These are phyloP conservation scores for Saiga tatarica DNA, from an alignment of 2,113 vertebrate species.

Conservation along the genomic window DNA sequence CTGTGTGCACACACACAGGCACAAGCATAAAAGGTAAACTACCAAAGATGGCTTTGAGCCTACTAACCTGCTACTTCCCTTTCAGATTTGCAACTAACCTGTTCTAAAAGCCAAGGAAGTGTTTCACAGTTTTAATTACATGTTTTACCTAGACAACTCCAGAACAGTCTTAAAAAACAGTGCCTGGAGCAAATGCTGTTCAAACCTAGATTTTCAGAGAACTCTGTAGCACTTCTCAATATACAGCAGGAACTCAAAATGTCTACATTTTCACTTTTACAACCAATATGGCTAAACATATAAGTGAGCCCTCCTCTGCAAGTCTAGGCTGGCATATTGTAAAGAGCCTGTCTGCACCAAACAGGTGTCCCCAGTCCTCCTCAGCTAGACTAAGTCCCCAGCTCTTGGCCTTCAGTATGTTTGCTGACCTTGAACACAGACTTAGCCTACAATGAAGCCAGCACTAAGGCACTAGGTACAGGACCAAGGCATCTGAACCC, in stretches of 20 bases:
- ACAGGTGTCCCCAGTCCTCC: background rate
- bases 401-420: background rate
- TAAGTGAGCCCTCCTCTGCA: background rate
- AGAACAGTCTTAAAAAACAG: conserved; percentile 27
- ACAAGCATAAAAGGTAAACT: background rate
- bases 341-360: background rate
- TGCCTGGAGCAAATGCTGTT: background rate
- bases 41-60: background rate
- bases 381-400: background rate
- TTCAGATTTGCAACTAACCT: conserved; percentile 28
- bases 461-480: background rate
- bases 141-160: background rate
- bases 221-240: background rate
- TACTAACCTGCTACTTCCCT: background rate
- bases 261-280: background rate
- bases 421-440: background rate
- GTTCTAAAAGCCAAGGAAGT: background rate
- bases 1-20: rapidly evolving
- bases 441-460: background rate
- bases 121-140: background rate
- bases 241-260: background rate
- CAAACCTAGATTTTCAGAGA: background rate
- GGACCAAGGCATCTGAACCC: background rate
- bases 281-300: background rate
- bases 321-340: background rate